These are phyloP conservation scores for Bursaphelenchus mucronatus DNA, from an alignment of 1,140 invertebrate species.

Conservation along the genomic window DNA sequence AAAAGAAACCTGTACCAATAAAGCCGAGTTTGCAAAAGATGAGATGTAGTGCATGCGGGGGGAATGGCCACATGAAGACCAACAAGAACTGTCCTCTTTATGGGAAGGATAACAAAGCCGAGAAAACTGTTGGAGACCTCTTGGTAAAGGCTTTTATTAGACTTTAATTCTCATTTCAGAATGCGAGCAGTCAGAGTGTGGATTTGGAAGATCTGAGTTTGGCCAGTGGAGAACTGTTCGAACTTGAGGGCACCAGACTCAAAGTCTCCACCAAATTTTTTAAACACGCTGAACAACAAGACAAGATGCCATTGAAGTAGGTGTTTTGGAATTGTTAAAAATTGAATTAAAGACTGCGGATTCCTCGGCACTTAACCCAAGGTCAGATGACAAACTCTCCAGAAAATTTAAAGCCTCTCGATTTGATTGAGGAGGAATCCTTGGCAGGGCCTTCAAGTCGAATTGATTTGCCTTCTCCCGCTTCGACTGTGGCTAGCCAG, in stretches of 20 bases:
- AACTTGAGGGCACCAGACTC: conserved; percentile 42
- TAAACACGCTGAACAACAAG: conserved; percentile 38
- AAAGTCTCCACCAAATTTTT: conserved; percentile 49
- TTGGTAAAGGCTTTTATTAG: conserved; percentile 22
- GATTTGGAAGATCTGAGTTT: conserved; percentile 19
- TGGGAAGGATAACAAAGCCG: conserved; percentile 67
- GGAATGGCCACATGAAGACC: conserved; percentile 76
- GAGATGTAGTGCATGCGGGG: conserved; percentile 89
- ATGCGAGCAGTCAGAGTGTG: conserved; percentile 1
- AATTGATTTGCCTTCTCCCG: conserved; percentile 7
- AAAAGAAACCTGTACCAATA: conserved; percentile 70
- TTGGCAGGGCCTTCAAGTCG: too few species aligned
- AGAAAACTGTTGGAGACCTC: conserved; percentile 48
- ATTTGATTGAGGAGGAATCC: too few species aligned
- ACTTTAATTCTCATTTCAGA: conserved; percentile 16
- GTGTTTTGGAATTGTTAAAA: conserved; percentile 11
- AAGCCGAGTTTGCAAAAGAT: conserved; percentile 65
- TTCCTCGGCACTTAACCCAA: conserved; percentile 37
- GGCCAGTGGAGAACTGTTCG: conserved; percentile 35
- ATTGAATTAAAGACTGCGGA: conserved; percentile 30
- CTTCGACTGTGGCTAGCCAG: conserved; percentile 22
- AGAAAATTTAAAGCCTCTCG: neutral
- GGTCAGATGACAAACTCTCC: conserved; percentile 21
- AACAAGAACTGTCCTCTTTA: conserved; percentile 94
- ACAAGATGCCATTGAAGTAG: conserved; percentile 44